These are phyloP conservation scores for Meleagris gallopavo DNA, from an alignment of 2,113 vertebrate species.

Conservation along the genomic window DNA sequence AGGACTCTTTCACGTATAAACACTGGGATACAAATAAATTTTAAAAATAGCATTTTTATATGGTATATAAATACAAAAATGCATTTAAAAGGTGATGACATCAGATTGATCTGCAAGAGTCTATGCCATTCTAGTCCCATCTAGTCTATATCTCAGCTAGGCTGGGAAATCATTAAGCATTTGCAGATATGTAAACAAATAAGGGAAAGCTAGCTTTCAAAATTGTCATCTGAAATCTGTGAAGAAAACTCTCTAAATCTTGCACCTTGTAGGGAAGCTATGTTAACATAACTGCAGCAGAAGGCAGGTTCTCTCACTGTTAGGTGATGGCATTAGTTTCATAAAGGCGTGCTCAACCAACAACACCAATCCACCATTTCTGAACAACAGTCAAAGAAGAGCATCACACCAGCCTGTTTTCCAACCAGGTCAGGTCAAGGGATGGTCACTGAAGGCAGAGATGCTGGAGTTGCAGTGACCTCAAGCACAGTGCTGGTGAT, in stretches of 20 bases:
- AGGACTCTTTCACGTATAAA: background rate
- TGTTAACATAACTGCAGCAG: background rate
- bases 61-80: background rate
- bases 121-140: background rate
- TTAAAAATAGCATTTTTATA: background rate
- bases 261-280: background rate
- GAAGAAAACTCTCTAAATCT: background rate
- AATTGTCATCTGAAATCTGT: no score
- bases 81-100: background rate
- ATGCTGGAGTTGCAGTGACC: background rate
- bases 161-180: background rate
- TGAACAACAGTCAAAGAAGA: background rate
- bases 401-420: background rate
- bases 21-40: background rate
- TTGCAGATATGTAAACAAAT: background rate
- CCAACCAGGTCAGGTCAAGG: fast-evolving
- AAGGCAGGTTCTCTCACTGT: background rate
- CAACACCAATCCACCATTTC: background rate
- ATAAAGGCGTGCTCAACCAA: background rate
- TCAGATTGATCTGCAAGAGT: background rate
- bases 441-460: fast-evolving
- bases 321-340: background rate
- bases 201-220: background rate
- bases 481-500: fast-evolving
- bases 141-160: fast-evolving